phyloP scores from a whole-genome alignment of 2,797 vertebrate genomes.

The Syncerus caffer region DNA sequence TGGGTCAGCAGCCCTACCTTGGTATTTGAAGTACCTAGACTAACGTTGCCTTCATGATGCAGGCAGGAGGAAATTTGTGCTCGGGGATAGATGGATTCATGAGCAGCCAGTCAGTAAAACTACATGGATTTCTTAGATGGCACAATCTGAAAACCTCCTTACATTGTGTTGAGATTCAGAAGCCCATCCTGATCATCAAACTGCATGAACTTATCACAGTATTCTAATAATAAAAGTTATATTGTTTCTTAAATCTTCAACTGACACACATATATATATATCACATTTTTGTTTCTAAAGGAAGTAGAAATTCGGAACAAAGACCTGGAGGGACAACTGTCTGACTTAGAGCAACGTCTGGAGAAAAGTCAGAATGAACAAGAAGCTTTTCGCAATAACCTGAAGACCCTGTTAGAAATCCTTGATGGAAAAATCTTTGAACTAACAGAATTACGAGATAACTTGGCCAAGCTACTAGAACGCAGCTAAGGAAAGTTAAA shows the following conservation, averaged over 20 bases:
- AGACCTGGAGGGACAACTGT: slow-evolving; percentile 94
- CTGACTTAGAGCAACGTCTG: slow-evolving; percentile 94
- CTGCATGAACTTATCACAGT: not conserved
- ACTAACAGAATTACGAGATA: slow-evolving; percentile 98
- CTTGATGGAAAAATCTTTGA: slow-evolving; percentile 99
- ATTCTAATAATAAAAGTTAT: not conserved
- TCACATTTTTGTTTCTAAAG: slow-evolving; percentile 85
- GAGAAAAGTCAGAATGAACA: slow-evolving; percentile 97
- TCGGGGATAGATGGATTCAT: not conserved
- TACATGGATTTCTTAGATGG: not conserved
- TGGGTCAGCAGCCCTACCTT: not conserved
- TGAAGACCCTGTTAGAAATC: slow-evolving; percentile 98
- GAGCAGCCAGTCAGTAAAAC: not conserved
- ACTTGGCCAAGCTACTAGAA: slow-evolving; percentile 95
- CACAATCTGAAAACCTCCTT: not conserved
- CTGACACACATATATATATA: slow-evolving; percentile 60
- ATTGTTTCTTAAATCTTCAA: not conserved
- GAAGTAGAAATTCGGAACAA: slow-evolving; percentile 96
- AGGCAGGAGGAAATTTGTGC: not conserved
- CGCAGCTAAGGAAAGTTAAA: slow-evolving; percentile 91
- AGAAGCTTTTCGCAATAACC: slow-evolving; percentile 97
- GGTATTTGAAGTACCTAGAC: not conserved
- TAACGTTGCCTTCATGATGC: not conserved
- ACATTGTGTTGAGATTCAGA: not conserved
- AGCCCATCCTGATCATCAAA: not conserved